A percentile compares a stretch with the other conserved stretches of the same genome.
Conservation (phyloP, 2,113 vertebrate genomes). For the Struthidea cinerea region DNA sequence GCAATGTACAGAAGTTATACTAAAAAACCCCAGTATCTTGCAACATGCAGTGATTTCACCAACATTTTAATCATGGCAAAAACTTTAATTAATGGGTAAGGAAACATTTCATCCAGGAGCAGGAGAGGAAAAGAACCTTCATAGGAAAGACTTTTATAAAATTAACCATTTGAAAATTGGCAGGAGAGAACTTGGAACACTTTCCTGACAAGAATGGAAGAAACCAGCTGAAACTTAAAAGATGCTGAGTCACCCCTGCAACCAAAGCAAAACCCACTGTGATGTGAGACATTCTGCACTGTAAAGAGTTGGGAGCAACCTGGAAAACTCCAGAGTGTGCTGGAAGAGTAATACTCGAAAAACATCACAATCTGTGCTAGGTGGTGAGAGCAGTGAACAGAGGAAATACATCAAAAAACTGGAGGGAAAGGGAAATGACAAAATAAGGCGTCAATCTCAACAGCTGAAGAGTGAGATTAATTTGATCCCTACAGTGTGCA, state of each 20-base stretch:
- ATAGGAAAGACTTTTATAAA: background rate
- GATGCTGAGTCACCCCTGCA: background rate
- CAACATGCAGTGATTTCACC: background rate
- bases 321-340: background rate
- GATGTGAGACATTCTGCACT: background rate
- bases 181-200: background rate
- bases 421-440: background rate
- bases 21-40: rapidly evolving
- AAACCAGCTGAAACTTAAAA: background rate
- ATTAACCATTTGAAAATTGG: background rate
- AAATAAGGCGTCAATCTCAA: background rate
- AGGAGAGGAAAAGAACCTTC: background rate
- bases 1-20: background rate
- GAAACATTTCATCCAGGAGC: background rate
- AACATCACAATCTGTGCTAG: background rate
- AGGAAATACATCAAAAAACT: background rate
- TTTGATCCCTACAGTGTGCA: background rate
- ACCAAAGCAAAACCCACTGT: background rate
- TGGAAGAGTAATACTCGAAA: background rate
- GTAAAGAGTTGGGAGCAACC: background rate
- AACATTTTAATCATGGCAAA: background rate
- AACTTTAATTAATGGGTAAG: background rate
- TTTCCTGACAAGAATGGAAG: background rate
- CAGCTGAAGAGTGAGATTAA: background rate
- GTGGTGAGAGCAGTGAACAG: background rate